Evolutionary conservation across 2,888 invertebrate genomes (phyloP).

Genomic region (Aradus depressus): DNA sequence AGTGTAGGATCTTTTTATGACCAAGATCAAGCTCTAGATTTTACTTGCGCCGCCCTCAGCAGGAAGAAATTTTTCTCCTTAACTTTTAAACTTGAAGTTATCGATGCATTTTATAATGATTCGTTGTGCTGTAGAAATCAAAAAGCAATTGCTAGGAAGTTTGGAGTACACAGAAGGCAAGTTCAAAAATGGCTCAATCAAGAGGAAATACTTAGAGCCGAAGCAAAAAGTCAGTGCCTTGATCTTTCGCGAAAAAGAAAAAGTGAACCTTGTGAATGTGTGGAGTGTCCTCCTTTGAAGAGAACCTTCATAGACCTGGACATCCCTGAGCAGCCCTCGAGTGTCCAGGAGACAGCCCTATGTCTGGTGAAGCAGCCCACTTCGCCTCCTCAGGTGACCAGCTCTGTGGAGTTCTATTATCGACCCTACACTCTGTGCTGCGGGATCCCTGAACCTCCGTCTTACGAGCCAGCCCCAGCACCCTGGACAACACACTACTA

Average conservation of each 20-base stretch:
- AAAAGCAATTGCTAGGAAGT: constrained; percentile 42
- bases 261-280: constrained; percentile 23
- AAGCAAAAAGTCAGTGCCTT: constrained; percentile 31
- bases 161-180: constrained; percentile 42
- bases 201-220: constrained; percentile 37
- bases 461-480: constrained; percentile 7
- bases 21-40: constrained; percentile 33
- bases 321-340: constrained; percentile 13
- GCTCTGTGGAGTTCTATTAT: constrained; percentile 21
- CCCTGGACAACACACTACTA: constrained; percentile 16
- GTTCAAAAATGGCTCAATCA: constrained; percentile 44
- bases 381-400: constrained; percentile 20
- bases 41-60: constrained; percentile 32
- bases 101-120: constrained; percentile 41
- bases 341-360: constrained; percentile 37
- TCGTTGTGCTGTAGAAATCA: constrained; percentile 40
- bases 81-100: constrained; percentile 40
- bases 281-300: constrained; percentile 9
- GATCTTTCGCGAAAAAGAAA: constrained; percentile 31
- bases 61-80: constrained; percentile 40
- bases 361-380: constrained; percentile 37
- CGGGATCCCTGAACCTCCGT: constrained; percentile 8
- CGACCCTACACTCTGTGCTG: constrained; percentile 16
- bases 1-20: constrained; percentile 26
- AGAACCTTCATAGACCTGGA: constrained; percentile 21